A percentile compares a stretch with the other conserved stretches of the same genome.
Evolutionary conservation across 53 echinoderm and acorn worm species (phyloP).

Genomic region (Temnopleurus reevesii): DNA sequence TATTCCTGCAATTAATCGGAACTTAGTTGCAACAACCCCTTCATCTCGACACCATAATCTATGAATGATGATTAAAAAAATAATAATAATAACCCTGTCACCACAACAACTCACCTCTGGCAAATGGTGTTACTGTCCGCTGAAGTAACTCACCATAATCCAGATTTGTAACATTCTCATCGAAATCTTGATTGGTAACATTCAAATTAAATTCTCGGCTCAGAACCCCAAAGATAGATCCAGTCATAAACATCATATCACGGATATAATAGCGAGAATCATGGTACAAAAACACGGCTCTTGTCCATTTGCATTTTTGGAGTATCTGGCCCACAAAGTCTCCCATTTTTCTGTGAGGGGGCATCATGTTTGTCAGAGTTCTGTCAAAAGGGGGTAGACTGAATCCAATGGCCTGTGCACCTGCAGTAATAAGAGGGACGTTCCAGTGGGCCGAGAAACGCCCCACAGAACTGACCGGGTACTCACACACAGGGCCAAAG

Average conservation of each 20-base stretch:
- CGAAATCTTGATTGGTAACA: constrained; percentile 9
- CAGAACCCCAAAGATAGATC: constrained; percentile 21
- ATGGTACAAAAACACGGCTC: constrained; percentile 59
- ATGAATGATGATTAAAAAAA: no score
- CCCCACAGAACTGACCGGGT: constrained; percentile 64
- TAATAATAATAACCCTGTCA: no score
- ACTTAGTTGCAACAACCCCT: no score
- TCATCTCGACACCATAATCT: no score
- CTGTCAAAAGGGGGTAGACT: constrained; percentile 5
- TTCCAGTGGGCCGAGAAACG: constrained; percentile 73
- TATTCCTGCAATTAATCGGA: no score
- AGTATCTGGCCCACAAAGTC: constrained; percentile 45
- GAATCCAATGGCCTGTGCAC: constrained; percentile 63
- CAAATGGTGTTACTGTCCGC: constrained; percentile 43
- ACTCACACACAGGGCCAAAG: constrained; percentile 81
- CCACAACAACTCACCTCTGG: constrained; percentile 85
- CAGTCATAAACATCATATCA: constrained; percentile 64
- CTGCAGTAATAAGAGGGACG: constrained; percentile 74
- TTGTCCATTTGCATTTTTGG: constrained; percentile 48
- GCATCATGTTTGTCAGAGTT: constrained; percentile 65
- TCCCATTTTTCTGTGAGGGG: constrained; percentile 61
- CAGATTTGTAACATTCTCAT: neutral
- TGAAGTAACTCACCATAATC: constrained; percentile 52
- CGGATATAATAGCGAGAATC: constrained; percentile 33
- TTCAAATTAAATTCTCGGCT: constrained; percentile 23